A percentile compares a stretch with the other conserved stretches of the same genome.
Evolutionary conservation across 2,113 vertebrate genomes (phyloP).

Genomic region (Notiomystis cincta): DNA sequence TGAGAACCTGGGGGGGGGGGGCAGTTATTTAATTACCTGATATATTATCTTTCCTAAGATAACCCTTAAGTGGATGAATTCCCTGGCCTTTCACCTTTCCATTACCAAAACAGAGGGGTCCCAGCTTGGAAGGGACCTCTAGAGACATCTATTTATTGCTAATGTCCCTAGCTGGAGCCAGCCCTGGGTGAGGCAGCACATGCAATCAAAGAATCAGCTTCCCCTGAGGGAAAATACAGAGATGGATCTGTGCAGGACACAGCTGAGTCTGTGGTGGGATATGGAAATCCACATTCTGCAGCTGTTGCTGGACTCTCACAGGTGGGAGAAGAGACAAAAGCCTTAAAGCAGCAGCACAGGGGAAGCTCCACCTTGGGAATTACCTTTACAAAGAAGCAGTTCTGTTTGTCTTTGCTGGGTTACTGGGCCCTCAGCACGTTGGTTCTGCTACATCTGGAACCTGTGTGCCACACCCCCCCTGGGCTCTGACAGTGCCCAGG

Average conservation of each 20-base stretch:
- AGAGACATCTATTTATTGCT: not conserved
- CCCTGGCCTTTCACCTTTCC: not conserved
- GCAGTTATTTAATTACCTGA: constrained; percentile 14
- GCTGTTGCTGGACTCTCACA: not conserved
- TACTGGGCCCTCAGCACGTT: accelerated
- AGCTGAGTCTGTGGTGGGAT: not conserved
- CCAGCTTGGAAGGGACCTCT: not conserved
- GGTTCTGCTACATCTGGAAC: accelerated
- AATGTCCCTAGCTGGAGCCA: not conserved
- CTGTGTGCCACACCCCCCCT: accelerated
- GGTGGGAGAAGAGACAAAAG: not conserved
- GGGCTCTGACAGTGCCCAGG: not conserved
- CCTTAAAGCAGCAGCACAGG: not conserved
- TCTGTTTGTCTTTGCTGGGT: not conserved
- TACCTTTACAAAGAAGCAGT: not conserved
- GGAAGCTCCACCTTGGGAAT: not conserved
- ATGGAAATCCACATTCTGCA: constrained; percentile 6
- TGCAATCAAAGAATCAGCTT: not conserved
- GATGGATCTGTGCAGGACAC: not conserved
- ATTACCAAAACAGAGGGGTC: not conserved
- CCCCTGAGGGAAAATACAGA: not conserved
- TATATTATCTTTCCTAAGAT: not conserved
- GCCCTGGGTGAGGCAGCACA: not conserved
- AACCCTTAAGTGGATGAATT: not conserved
- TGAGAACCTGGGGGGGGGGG: too few relatives aligned